Evolutionary conservation across 2,888 invertebrate species (phyloP), one percentile per base, ranked within the genome.

Genomic region (Xylocampa areola): DNA sequence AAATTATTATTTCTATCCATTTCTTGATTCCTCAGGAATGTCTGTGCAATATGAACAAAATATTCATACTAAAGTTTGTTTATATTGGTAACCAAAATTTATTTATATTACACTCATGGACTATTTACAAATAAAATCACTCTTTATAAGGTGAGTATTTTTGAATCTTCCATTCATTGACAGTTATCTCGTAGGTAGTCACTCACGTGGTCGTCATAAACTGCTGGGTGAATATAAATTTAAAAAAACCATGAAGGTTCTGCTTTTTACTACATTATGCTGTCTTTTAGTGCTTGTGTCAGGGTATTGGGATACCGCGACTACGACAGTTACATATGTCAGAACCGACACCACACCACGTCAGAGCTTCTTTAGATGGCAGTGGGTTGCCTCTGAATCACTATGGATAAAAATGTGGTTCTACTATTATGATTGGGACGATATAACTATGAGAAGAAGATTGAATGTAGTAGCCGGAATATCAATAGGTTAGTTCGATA

Each of bases 351-450:
- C 0, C 0, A 0, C 0, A 0, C 54, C 41, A 4, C 23, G 65
- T 2, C 25, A 41, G 6, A 67, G 67, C 5, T 65, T 64, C 35
- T 80, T 80, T 33, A 57, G 75, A 27, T 81, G 80, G 80, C 74
- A 72, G 29, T 63, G 58, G 36, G 14, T 36, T 2, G 49, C 54
- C 6, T 23, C 43, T 0, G 19, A 30, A 0, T 25, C n/a, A 2
- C 1, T 57, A n/a, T 16, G 1, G 10, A 29, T 11, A 0, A 45
- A 16, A 37, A 35, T 51, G 16, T 55, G 37, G 0, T 48, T 3
- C 7, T 53, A 23, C 37, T n/a, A n/a, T n/a, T n/a, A n/a, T n/a
- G 70, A 79, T 25, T 81, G 78, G 78, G 0, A 16, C 0, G 57
- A 49, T 0, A 37, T 73, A 2, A 4, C 4, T 4, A 49, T 19